Evolutionary conservation across 2,797 vertebrate species (phyloP).

Genomic region (Enteromius anoplus): DNA sequence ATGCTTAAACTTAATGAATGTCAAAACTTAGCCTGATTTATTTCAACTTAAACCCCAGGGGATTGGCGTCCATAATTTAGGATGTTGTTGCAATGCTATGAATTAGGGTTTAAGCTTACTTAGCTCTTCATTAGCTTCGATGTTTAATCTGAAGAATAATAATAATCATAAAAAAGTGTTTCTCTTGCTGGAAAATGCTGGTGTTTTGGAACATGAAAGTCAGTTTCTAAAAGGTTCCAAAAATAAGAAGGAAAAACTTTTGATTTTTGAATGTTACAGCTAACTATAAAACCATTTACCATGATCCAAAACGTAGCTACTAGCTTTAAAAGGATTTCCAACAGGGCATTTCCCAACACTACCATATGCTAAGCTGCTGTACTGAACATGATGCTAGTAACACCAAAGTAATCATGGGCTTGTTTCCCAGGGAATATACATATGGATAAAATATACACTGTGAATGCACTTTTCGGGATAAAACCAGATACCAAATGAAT

Average conservation of each 20-base stretch:
- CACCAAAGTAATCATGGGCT: slow-evolving; percentile 4
- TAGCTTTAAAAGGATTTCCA: not conserved
- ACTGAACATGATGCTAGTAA: not conserved
- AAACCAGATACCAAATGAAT: not conserved
- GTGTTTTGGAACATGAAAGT: not conserved
- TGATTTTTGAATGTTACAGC: not conserved
- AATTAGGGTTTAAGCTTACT: slow-evolving; percentile 11
- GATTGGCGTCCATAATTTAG: not conserved
- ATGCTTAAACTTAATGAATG: slow-evolving; percentile 43
- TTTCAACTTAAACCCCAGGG: slow-evolving; percentile 35
- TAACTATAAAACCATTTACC: not conserved
- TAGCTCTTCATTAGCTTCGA: slow-evolving; percentile 8
- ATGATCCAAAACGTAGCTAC: not conserved
- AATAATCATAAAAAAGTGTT: not conserved
- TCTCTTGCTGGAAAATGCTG: not conserved
- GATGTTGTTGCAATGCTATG: not conserved
- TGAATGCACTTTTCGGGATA: slow-evolving; percentile 6
- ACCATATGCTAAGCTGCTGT: not conserved
- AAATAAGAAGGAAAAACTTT: too few species aligned
- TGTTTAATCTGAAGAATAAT: not conserved
- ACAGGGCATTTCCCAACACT: not conserved
- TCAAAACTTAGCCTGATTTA: slow-evolving; percentile 44
- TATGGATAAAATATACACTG: not conserved
- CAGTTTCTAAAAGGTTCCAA: not conserved
- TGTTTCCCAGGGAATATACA: not conserved